A percentile compares a stretch with the other conserved stretches of the same genome.
These are phyloP conservation scores for Ennomos quercinarius DNA, from an alignment of 2,888 invertebrate species.

Conservation along the genomic window DNA sequence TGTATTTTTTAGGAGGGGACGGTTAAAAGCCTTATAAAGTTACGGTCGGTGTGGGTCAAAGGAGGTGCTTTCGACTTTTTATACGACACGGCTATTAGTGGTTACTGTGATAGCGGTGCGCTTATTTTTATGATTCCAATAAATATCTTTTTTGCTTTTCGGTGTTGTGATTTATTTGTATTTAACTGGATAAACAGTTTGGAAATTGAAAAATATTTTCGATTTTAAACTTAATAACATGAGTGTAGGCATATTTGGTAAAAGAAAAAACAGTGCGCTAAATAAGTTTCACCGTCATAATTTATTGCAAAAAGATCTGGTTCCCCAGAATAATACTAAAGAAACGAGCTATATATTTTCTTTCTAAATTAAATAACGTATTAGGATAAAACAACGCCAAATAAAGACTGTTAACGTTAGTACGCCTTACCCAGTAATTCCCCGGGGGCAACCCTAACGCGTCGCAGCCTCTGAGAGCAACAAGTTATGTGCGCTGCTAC, in stretches of 20 bases:
- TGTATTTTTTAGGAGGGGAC: slow-evolving; percentile 36
- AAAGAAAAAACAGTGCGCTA: no score
- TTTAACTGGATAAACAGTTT: not conserved
- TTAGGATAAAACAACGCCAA: slow-evolving; percentile 35
- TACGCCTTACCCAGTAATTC: slow-evolving; percentile 36
- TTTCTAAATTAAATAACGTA: slow-evolving; percentile 36
- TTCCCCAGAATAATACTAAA: no score
- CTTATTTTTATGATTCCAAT: slow-evolving; percentile 31
- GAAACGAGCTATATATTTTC: not conserved
- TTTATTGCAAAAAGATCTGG: no score
- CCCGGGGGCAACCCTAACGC: slow-evolving; percentile 39
- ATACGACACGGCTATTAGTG: slow-evolving; percentile 30
- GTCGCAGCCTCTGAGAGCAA: slow-evolving; percentile 45
- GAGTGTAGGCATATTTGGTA: no score
- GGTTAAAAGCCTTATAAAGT: slow-evolving; percentile 36
- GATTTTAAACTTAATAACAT: no score
- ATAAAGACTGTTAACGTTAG: slow-evolving; percentile 38
- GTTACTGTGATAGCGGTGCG: slow-evolving; percentile 24
- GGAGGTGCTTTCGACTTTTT: slow-evolving; percentile 23
- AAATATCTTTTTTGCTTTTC: slow-evolving; percentile 20
- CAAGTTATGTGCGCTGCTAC: slow-evolving; percentile 49
- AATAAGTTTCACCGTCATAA: no score
- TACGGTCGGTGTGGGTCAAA: slow-evolving; percentile 25
- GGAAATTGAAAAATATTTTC: no score
- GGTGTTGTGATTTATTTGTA: slow-evolving; percentile 19